Percentiles rank a stretch among this genome's conserved stretches.
Conservation (phyloP, 2,797 vertebrate genomes). For the Gouania willdenowi region DNA sequence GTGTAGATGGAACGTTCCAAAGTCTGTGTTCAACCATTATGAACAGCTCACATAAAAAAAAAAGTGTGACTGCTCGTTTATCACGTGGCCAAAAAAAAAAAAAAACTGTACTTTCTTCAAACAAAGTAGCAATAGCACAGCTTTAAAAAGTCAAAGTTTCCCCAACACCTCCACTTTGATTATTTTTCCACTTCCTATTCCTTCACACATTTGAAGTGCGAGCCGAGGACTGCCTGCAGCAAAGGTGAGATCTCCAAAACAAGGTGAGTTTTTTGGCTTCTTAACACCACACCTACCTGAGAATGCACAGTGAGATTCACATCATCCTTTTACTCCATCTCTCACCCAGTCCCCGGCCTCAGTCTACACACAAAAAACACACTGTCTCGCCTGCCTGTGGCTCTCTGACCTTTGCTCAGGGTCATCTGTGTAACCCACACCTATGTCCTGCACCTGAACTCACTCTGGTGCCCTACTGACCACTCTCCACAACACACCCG, state of each 20-base stretch:
- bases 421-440: conserved; percentile 66
- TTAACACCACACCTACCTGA: not conserved
- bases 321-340: conserved; percentile 2
- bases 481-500: conserved; percentile 27
- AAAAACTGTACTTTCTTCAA: too few relatives aligned
- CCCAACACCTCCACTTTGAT: too few relatives aligned
- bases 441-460: conserved; percentile 71
- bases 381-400: conserved; percentile 45
- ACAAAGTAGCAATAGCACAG: too few relatives aligned
- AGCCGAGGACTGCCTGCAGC: too few relatives aligned
- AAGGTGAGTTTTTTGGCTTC: not conserved
- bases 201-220: too few relatives aligned
- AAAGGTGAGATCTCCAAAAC: not conserved
- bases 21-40: too few relatives aligned
- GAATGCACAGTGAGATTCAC: not conserved
- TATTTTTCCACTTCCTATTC: too few relatives aligned
- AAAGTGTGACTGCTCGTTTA: too few relatives aligned
- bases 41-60: too few relatives aligned
- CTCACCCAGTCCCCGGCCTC: conserved; percentile 21
- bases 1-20: too few relatives aligned
- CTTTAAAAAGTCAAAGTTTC: too few relatives aligned
- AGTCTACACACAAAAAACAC: conserved; percentile 31
- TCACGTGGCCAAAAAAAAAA: too few relatives aligned
- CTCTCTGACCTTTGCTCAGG: conserved; percentile 45
- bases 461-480: conserved; percentile 32